Evolutionary conservation across 2,888 invertebrate species (phyloP).

Genomic region (Microctonus brassicae): DNA sequence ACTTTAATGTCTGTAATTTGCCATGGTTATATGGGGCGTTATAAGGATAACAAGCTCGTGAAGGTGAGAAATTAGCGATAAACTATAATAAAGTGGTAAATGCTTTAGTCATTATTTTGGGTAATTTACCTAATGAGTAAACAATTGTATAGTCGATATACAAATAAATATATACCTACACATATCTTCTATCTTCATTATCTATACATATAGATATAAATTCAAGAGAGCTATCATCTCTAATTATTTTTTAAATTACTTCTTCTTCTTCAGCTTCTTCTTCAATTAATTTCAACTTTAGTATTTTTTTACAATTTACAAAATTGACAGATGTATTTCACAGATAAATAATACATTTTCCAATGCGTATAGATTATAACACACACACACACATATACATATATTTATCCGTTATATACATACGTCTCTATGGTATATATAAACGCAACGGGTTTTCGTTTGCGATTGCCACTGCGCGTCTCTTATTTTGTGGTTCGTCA

Average conservation of each 20-base stretch:
- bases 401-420: neutral
- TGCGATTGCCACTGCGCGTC: conserved; percentile 44
- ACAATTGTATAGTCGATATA: neutral
- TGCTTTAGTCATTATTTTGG: conserved; percentile 12
- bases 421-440: neutral
- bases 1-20: conserved; percentile 36
- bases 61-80: conserved; percentile 37
- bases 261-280: no score
- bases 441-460: conserved; percentile 18
- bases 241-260: no score
- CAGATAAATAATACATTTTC: no score
- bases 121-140: neutral
- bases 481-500: conserved; percentile 57
- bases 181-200: neutral
- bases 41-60: conserved; percentile 22
- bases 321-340: no score
- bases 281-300: neutral
- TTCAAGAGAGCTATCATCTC: no score
- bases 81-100: conserved; percentile 29
- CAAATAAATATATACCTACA: neutral
- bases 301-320: neutral
- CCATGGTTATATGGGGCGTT: conserved; percentile 27
- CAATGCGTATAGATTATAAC: no score
- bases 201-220: neutral
- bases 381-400: neutral